Conservation (phyloP, 2,888 invertebrate genomes). For the Apamea monoglypha region DNA sequence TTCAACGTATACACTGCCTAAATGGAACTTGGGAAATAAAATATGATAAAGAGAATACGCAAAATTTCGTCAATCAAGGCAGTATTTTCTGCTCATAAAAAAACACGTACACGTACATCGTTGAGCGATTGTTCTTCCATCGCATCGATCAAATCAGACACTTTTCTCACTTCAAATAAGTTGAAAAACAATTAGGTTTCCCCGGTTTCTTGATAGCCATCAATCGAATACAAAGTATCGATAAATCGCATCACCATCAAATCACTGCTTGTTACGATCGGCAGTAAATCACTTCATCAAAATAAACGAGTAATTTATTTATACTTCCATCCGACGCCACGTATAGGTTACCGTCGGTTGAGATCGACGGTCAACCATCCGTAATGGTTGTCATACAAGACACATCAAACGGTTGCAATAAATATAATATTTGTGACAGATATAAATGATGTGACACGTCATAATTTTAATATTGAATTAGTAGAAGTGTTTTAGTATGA, state of each 20-base stretch:
- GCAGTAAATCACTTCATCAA: conserved; percentile 42
- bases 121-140: neutral
- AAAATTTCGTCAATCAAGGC: neutral
- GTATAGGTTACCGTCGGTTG: conserved; percentile 13
- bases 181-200: neutral
- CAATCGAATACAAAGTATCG: conserved; percentile 18
- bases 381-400: conserved; percentile 27
- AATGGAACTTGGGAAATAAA: neutral
- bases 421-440: neutral
- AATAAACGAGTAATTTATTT: conserved; percentile 39
- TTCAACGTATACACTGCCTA: neutral
- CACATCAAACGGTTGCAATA: conserved; percentile 3
- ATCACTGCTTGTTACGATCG: conserved; percentile 20
- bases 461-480: neutral
- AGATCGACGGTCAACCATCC: conserved; percentile 15
- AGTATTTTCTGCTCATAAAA: neutral
- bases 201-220: conserved; percentile 3
- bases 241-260: conserved; percentile 30
- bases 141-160: neutral
- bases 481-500: neutral
- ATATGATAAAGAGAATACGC: neutral
- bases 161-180: neutral
- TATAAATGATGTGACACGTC: neutral
- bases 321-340: conserved; percentile 1
- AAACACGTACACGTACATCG: neutral